Conservation (phyloP, 1,140 invertebrate genomes). For the Trachymyrmex septentrionalis region DNA sequence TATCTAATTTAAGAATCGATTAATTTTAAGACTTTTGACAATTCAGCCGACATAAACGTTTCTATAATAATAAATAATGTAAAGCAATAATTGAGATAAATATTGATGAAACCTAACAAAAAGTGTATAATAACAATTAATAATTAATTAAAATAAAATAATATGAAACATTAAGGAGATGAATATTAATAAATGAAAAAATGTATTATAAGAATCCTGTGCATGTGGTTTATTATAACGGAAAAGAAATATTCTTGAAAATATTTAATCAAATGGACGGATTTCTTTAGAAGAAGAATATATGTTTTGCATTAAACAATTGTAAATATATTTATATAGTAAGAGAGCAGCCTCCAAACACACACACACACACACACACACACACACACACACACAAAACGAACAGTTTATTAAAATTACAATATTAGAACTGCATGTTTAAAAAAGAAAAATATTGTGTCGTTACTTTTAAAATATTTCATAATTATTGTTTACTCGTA, state of each 20-base stretch:
- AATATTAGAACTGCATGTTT: conserved; percentile 12
- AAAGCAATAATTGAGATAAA: background rate
- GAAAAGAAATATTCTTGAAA: background rate
- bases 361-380: too few species aligned
- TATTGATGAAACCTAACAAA: background rate
- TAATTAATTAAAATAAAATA: background rate
- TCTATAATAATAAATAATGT: background rate
- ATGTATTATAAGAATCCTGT: background rate
- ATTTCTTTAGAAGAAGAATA: background rate
- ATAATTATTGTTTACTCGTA: conserved; percentile 42
- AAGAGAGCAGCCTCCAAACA: background rate
- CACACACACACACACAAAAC: background rate
- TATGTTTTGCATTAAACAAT: background rate
- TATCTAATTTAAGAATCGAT: background rate
- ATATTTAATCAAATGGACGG: background rate
- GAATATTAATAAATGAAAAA: background rate
- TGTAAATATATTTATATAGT: background rate
- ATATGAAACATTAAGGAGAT: background rate
- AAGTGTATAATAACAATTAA: too few species aligned
- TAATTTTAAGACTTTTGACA: background rate
- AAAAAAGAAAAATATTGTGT: conserved; percentile 11
- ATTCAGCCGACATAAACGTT: background rate
- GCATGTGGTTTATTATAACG: background rate
- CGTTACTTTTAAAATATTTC: conserved; percentile 20
- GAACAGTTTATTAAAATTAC: background rate